Evolutionary conservation across 2,888 invertebrate species (phyloP).

Genomic region (Protula sp.): DNA sequence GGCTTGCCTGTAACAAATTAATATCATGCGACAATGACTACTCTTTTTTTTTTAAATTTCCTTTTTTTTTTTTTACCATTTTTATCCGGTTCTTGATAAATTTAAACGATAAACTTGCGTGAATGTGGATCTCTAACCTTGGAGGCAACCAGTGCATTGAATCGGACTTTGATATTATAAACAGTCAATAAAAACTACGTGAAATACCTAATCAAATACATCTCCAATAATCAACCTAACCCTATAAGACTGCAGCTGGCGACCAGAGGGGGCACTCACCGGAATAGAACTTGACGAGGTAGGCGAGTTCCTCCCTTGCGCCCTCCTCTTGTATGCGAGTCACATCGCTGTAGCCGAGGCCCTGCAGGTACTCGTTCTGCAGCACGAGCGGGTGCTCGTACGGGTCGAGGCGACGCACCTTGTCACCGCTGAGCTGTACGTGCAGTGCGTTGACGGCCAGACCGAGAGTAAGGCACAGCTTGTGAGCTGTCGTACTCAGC

Average conservation of each 20-base stretch:
- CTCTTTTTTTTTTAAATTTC: too few relatives aligned
- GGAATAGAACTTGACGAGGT: slow-evolving; percentile 51
- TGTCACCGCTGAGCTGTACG: slow-evolving; percentile 52
- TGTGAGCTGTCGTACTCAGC: slow-evolving; percentile 47
- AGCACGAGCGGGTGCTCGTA: slow-evolving; percentile 52
- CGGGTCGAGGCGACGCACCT: slow-evolving; percentile 48
- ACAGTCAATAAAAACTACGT: too few relatives aligned
- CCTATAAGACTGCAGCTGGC: too few relatives aligned
- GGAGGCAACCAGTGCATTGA: too few relatives aligned
- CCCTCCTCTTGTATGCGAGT: slow-evolving; percentile 51
- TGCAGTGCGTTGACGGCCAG: slow-evolving; percentile 48
- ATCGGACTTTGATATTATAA: too few relatives aligned
- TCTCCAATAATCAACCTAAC: too few relatives aligned
- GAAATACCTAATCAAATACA: too few relatives aligned
- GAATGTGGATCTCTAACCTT: too few relatives aligned
- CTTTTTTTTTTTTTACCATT: too few relatives aligned
- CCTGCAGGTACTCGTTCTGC: slow-evolving; percentile 53
- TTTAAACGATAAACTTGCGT: too few relatives aligned
- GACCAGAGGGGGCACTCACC: slow-evolving; percentile 43
- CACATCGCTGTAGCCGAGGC: slow-evolving; percentile 48
- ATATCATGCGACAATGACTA: too few relatives aligned
- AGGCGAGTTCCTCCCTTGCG: slow-evolving; percentile 42
- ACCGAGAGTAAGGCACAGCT: slow-evolving; percentile 46
- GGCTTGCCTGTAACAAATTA: slow-evolving; percentile 46
- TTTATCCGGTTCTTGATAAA: too few relatives aligned